These are phyloP conservation scores for Cotesia chilonis DNA, from an alignment of 1,140 invertebrate species.

Conservation along the genomic window DNA sequence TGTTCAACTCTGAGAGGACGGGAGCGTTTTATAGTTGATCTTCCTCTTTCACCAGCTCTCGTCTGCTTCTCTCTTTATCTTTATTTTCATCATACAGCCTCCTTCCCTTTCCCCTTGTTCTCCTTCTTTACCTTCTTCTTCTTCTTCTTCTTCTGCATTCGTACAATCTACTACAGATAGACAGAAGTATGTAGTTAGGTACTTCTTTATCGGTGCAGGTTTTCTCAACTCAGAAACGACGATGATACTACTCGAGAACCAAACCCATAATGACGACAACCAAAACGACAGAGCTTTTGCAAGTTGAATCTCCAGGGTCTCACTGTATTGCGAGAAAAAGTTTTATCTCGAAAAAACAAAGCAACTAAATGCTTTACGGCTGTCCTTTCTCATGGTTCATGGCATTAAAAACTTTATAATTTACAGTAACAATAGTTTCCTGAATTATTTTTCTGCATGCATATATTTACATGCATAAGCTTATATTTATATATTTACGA, in stretches of 20 bases:
- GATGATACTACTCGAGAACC: slow-evolving; percentile 13
- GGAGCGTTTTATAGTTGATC: background rate
- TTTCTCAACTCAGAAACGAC: background rate
- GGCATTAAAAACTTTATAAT: slow-evolving; percentile 25
- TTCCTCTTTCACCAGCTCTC: background rate
- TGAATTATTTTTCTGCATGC: background rate
- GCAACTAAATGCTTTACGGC: slow-evolving; percentile 26
- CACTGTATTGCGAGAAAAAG: slow-evolving; percentile 16
- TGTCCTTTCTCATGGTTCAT: slow-evolving; percentile 14
- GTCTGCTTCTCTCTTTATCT: background rate
- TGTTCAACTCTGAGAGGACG: slow-evolving; percentile 8
- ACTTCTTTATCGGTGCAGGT: slow-evolving; percentile 19
- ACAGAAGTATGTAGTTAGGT: background rate
- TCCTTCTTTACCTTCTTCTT: too few species aligned
- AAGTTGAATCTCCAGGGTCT: slow-evolving; percentile 31
- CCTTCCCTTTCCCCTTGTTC: slow-evolving; percentile 4
- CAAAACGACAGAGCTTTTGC: slow-evolving; percentile 22
- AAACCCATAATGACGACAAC: slow-evolving; percentile 15
- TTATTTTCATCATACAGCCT: background rate
- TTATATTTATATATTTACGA: too few species aligned
- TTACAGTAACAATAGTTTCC: slow-evolving; percentile 18
- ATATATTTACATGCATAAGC: background rate
- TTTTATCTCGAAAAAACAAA: slow-evolving; percentile 14
- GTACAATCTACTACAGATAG: too few species aligned
- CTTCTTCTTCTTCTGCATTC: too few species aligned